Base-by-base conservation (phyloP, 2,888 invertebrate genomes). In the Acleris sparsana region DNA sequence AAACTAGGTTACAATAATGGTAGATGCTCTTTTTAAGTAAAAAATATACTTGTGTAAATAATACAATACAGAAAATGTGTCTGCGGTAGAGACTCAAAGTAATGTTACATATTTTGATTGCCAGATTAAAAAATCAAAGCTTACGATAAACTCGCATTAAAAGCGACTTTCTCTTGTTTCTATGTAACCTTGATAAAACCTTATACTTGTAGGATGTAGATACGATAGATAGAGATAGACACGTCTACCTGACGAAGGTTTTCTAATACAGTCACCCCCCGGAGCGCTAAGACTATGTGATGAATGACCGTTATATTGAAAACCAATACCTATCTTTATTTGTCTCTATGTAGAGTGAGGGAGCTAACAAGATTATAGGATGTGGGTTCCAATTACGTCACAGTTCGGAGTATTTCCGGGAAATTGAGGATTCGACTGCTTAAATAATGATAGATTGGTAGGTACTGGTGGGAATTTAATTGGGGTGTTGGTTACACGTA, bases 181-280 rank as follows among this genome's bases (percentile, higher is more conserved):
- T 11, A 7, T 46, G 6, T 46, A 46, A 46, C 46, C 46, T 46
- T 17, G 46, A 46, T 46, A 46, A 5, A 46, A n/a, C 9, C 9
- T 33, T 25, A 1, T 25, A 3, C 0, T 0, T 39, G 39, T 39
- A 39, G 39, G 13, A 39, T 39, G 39, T 39, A 39, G 13, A 46
- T 46, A 46, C n/a, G 46, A 46, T 46, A 7, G 13, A 46, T 16
- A 46, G n/a, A 16, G 5, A 46, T 17, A 44, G 16, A 44, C 18
- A 22, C 56, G 46, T 59, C 55, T 73, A 80, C 76, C 85, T 87
- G 88, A 89, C 85, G 85, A 84, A 86, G 89, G 88, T 86, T 87
- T 85, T 91, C 89, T 91, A 91, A 92, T 92, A 92, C 88, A 90
- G 85, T 83, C 84, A 85, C 83, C 90, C 88, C 92, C 92, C 70